Evolutionary conservation across 2,888 invertebrate species (phyloP).

Genomic region (Sesia bembeciformis): DNA sequence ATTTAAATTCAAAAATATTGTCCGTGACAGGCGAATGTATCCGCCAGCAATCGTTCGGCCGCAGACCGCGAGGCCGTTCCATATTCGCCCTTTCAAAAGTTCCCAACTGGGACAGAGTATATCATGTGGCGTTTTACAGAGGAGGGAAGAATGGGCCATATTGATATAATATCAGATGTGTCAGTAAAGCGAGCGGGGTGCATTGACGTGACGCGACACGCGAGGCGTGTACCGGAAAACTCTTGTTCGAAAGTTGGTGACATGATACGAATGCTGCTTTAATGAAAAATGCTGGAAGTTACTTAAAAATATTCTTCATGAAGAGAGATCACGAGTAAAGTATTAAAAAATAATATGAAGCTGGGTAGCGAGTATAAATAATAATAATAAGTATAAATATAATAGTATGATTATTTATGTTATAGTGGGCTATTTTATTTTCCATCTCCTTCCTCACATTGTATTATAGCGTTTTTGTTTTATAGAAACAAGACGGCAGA

Average conservation of each 20-base stretch:
- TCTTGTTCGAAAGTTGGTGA: not conserved
- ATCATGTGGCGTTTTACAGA: not conserved
- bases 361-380: no score
- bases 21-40: not conserved
- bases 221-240: not conserved
- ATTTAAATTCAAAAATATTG: not conserved
- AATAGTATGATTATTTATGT: no score
- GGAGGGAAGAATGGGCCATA: not conserved
- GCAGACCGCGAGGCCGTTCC: no score
- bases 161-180: not conserved
- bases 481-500: no score
- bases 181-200: no score
- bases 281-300: not conserved
- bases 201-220: no score
- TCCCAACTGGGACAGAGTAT: not conserved
- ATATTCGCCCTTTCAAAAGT: not conserved
- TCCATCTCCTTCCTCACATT: no score
- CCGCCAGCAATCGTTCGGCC: no score
- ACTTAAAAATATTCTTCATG: constrained; percentile 13
- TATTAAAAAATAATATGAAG: constrained; percentile 1
- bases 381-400: no score
- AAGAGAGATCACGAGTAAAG: constrained; percentile 5
- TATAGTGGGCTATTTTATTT: no score
- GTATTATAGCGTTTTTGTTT: no score
- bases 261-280: not conserved